A percentile compares a stretch with the other conserved stretches of the same genome.
phyloP scores from a whole-genome alignment of 2,797 vertebrate genomes.

The Pseudomugil gertrudae region DNA sequence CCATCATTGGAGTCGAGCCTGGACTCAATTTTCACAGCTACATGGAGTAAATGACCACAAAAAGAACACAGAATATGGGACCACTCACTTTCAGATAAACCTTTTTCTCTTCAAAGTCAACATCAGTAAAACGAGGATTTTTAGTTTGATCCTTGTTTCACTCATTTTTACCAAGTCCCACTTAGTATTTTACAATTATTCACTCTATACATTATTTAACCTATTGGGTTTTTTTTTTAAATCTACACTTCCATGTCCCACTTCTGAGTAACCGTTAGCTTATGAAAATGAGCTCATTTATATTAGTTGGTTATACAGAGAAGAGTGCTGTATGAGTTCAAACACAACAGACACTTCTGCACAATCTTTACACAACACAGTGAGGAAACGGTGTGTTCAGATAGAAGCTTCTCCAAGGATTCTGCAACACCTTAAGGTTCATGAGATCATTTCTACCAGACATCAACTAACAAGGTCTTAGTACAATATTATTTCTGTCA shows the following conservation, averaged over 20 bases:
- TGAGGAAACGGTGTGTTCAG: too few relatives aligned
- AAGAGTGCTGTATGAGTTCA: too few relatives aligned
- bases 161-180: neutral
- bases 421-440: too few relatives aligned
- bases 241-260: neutral
- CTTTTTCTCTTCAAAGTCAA: neutral
- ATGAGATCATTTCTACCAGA: too few relatives aligned
- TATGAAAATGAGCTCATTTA: too few relatives aligned
- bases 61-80: neutral
- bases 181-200: neutral
- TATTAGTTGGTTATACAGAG: too few relatives aligned
- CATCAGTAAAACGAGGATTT: neutral
- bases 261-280: neutral
- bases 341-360: too few relatives aligned
- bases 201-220: neutral
- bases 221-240: neutral
- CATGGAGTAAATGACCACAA: constrained; percentile 10
- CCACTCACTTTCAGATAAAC: neutral
- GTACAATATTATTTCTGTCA: too few relatives aligned
- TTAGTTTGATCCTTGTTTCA: neutral
- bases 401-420: too few relatives aligned
- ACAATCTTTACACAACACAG: too few relatives aligned
- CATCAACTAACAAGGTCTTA: too few relatives aligned
- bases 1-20: constrained; percentile 9
- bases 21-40: constrained; percentile 16